Evolutionary conservation across 2,797 vertebrate genomes (phyloP).

Genomic region (Sciurus carolinensis): DNA sequence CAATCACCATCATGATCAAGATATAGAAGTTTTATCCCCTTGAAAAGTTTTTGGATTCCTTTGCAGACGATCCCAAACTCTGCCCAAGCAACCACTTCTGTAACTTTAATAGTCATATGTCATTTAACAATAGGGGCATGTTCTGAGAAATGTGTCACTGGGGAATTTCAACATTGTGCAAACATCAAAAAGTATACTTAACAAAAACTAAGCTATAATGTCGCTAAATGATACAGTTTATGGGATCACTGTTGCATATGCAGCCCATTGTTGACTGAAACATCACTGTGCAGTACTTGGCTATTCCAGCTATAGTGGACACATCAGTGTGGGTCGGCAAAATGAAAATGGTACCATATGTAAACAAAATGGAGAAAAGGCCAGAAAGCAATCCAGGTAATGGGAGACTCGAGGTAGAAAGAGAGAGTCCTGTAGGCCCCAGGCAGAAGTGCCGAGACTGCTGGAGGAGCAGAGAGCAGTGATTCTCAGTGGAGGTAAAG

Average conservation of each 20-base stretch:
- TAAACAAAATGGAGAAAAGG: not conserved
- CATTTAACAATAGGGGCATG: not conserved
- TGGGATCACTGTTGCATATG: not conserved
- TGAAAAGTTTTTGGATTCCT: not conserved
- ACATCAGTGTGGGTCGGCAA: rapidly evolving
- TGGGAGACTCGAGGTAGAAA: not conserved
- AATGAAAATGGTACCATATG: not conserved
- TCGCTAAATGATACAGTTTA: not conserved
- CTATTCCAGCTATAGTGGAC: not conserved
- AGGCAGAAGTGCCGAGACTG: too few species aligned
- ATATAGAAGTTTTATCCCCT: not conserved
- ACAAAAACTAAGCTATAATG: not conserved
- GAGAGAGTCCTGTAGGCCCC: not conserved
- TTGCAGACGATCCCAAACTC: not conserved
- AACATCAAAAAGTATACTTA: not conserved
- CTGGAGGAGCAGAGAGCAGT: not conserved
- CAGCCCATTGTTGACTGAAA: not conserved
- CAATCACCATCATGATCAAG: not conserved
- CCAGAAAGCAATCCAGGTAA: not conserved
- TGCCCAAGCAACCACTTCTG: not conserved
- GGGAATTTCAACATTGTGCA: not conserved
- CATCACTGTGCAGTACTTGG: not conserved
- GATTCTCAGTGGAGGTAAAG: not conserved
- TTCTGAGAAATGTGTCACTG: not conserved
- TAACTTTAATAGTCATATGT: not conserved